Evolutionary conservation across 1,140 invertebrate species (phyloP).

Genomic region (Ceratina japonica): DNA sequence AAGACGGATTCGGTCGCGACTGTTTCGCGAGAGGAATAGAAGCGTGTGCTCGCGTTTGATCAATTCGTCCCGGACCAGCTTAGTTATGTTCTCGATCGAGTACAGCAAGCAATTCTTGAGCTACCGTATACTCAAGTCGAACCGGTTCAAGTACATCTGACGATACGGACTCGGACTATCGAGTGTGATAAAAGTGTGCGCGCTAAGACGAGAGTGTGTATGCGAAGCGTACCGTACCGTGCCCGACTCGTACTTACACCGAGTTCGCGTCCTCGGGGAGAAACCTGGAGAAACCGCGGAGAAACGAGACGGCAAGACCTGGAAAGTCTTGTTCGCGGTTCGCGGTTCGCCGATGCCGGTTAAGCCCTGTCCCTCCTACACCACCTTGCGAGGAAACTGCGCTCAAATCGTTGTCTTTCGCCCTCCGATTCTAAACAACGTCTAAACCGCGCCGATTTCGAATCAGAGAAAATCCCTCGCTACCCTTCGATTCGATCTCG

Average conservation of each 20-base stretch:
- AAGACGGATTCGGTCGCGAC: not conserved
- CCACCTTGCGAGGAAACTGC: not conserved
- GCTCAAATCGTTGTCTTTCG: constrained; percentile 29
- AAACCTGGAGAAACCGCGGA: constrained; percentile 6
- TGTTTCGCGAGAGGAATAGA: not conserved
- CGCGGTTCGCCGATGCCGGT: constrained; percentile 28
- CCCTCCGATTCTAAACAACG: no score
- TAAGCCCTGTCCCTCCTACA: not conserved
- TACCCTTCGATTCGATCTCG: no score
- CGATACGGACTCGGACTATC: constrained; percentile 78
- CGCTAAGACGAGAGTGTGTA: constrained; percentile 50
- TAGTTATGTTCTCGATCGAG: constrained; percentile 78
- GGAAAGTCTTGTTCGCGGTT: constrained; percentile 73
- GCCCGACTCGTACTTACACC: constrained; percentile 47
- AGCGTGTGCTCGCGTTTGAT: constrained; percentile 26
- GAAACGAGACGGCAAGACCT: constrained; percentile 67
- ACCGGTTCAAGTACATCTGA: constrained; percentile 80
- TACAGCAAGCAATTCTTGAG: constrained; percentile 80
- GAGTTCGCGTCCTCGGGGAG: constrained; percentile 49
- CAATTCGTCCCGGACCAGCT: constrained; percentile 56
- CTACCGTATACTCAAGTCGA: constrained; percentile 79
- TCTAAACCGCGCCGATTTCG: not conserved
- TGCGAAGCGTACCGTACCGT: constrained; percentile 44
- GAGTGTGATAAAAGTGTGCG: constrained; percentile 59
- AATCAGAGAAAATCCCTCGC: not conserved